Conservation (phyloP, 2,113 vertebrate species). For the Neoarius graeffei region DNA sequence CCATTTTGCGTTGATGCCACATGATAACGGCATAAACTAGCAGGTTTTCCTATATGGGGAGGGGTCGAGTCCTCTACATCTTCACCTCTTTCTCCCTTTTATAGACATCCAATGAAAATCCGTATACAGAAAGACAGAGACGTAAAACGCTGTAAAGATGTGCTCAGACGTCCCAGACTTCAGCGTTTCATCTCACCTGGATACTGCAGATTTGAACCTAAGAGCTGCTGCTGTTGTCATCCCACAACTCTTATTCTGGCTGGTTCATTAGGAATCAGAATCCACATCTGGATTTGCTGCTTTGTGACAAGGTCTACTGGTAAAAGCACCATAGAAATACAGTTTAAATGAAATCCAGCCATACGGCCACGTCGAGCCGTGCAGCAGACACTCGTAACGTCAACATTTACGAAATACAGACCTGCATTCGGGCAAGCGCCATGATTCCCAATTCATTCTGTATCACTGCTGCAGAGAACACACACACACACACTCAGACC, state of each 20-base stretch:
- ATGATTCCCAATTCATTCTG: not conserved
- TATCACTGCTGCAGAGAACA: not conserved
- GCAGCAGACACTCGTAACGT: not conserved
- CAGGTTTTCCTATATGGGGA: no score
- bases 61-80: not conserved
- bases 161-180: not conserved
- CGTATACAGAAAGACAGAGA: not conserved
- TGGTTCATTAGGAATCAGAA: not conserved
- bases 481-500: constrained; percentile 17
- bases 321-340: not conserved
- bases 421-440: not conserved
- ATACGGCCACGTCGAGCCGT: not conserved
- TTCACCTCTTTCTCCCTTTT: not conserved
- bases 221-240: not conserved
- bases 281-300: not conserved
- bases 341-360: not conserved
- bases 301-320: not conserved
- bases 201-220: not conserved
- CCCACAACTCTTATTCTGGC: not conserved
- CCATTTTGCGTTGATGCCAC: no score
- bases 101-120: not conserved
- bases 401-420: not conserved
- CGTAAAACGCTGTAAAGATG: not conserved
- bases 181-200: not conserved
- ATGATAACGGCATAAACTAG: no score